These are phyloP conservation scores for Idaea biselata DNA, from an alignment of 2,888 invertebrate species.

Conservation along the genomic window DNA sequence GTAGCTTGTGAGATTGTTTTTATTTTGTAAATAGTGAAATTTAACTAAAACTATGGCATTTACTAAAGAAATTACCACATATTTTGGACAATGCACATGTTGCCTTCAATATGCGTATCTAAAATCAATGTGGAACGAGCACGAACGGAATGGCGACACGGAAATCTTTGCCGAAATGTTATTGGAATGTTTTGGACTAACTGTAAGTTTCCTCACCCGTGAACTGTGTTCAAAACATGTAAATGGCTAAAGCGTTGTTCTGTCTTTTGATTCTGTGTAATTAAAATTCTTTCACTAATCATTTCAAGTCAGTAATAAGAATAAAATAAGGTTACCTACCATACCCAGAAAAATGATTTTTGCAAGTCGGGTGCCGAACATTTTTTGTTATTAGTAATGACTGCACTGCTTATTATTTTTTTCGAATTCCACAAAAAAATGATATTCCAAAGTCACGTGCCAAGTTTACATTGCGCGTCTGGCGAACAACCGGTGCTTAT, in stretches of 20 bases:
- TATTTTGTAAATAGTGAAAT: background rate
- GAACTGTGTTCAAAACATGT: background rate
- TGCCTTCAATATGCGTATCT: constrained; percentile 53
- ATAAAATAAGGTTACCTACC: background rate
- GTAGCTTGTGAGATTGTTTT: background rate
- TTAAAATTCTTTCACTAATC: background rate
- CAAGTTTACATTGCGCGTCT: no score
- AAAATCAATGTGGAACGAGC: constrained; percentile 51
- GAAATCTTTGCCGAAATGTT: constrained; percentile 61
- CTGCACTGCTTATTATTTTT: no score
- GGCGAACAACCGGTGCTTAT: no score
- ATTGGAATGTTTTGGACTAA: constrained; percentile 47
- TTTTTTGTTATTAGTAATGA: no score
- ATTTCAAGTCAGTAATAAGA: background rate
- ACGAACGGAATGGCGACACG: constrained; percentile 32
- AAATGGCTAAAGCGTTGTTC: background rate
- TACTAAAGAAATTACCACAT: constrained; percentile 32
- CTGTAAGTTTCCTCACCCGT: background rate
- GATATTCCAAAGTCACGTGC: no score
- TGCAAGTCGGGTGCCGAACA: no score
- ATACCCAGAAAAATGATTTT: background rate
- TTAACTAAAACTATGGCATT: constrained; percentile 13
- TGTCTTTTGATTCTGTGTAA: background rate
- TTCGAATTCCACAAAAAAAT: no score
- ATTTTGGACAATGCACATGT: constrained; percentile 54